Conservation (phyloP, 2,888 invertebrate species). For the Drosophila kuntzei region DNA sequence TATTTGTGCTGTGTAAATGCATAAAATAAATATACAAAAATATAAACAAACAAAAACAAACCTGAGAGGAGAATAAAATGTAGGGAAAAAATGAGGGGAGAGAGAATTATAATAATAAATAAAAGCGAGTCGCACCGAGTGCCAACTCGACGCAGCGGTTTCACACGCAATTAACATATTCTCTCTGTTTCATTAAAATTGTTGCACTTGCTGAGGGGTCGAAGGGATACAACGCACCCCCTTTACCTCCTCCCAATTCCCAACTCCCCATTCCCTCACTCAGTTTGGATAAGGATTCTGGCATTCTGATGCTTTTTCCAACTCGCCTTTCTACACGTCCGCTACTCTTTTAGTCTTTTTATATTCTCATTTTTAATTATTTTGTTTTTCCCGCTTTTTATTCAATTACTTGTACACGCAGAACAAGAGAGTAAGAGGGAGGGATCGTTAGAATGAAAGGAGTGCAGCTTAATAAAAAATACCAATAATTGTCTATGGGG, state of each 20-base stretch:
- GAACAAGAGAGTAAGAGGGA: slow-evolving; percentile 6
- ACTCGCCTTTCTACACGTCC: slow-evolving; percentile 44
- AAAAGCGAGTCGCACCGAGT: slow-evolving; percentile 59
- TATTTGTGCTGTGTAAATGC: slow-evolving; percentile 47
- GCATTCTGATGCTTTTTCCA: slow-evolving; percentile 29
- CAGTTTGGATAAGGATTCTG: slow-evolving; percentile 26
- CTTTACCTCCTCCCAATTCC: not conserved
- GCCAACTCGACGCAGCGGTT: slow-evolving; percentile 75
- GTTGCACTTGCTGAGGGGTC: slow-evolving; percentile 61
- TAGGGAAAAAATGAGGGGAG: not conserved
- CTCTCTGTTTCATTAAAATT: slow-evolving; percentile 77
- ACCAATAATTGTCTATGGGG: slow-evolving; percentile 30
- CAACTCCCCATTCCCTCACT: not conserved
- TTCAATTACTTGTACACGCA: slow-evolving; percentile 68
- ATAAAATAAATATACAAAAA: slow-evolving; percentile 10
- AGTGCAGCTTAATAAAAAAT: not conserved
- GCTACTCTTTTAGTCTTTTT: slow-evolving; percentile 34
- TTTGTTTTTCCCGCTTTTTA: slow-evolving; percentile 59
- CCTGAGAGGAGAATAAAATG: not conserved
- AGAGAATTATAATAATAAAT: slow-evolving; percentile 73
- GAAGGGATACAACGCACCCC: slow-evolving; percentile 11
- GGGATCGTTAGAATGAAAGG: not conserved
- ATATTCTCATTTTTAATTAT: slow-evolving; percentile 48
- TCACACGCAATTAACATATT: slow-evolving; percentile 81
- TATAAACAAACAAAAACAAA: not conserved